phyloP scores from a whole-genome alignment of 2,113 vertebrate genomes.

The Myodes glareolus region DNA sequence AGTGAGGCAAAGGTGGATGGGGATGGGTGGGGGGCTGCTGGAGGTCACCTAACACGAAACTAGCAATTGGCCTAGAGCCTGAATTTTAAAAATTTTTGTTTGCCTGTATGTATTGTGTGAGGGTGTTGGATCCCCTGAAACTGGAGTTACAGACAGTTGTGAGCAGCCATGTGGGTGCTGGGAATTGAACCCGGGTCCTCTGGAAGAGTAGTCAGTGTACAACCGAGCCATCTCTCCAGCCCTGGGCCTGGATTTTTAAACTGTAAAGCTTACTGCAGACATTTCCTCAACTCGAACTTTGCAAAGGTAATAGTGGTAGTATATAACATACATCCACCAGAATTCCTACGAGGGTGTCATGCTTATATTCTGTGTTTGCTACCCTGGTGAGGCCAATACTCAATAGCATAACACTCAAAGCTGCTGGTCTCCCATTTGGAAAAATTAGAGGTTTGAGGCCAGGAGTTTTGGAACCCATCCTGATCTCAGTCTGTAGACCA shows the following conservation, averaged over 20 bases:
- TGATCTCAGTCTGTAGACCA: no score
- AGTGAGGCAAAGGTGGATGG: not conserved
- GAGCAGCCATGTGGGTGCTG: no score
- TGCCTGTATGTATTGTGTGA: not conserved
- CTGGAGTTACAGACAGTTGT: no score
- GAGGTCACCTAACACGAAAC: not conserved
- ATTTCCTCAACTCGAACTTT: not conserved
- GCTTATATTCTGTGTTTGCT: not conserved
- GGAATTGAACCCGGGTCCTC: no score
- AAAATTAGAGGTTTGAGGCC: not conserved
- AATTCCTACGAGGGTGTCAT: not conserved
- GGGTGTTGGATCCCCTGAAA: not conserved
- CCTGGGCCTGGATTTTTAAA: no score
- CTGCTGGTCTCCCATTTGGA: not conserved
- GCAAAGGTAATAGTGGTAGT: not conserved
- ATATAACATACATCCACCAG: not conserved
- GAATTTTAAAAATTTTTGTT: not conserved
- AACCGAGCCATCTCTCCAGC: no score
- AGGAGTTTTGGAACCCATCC: not conserved
- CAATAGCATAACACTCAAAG: not conserved
- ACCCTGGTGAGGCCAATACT: not conserved
- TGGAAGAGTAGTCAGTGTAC: no score
- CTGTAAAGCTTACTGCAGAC: not conserved
- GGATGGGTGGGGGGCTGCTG: not conserved
- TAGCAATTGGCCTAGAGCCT: not conserved